Evolutionary conservation across 2,113 vertebrate genomes (phyloP), one percentile per base, ranked within the genome.

Genomic region (Perognathus longimembris): DNA sequence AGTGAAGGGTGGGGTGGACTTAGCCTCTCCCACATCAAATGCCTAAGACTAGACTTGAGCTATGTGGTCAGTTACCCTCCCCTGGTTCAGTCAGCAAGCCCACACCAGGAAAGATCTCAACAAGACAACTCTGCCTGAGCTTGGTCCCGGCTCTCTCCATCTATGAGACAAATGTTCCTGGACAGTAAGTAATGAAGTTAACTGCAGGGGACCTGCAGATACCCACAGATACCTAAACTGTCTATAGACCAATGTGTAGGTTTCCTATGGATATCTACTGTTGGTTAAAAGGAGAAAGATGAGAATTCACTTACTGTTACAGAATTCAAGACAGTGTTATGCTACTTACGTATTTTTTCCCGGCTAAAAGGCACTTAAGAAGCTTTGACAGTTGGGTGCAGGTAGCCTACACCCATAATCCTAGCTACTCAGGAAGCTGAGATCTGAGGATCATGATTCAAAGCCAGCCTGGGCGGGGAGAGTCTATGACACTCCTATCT

Each of bases 331-430:
- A 90, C 2, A 71, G 26, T 30, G 76, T 94, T 79, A 73, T 83
- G 38, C n/a, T 28, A 42, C 50, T 71, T 78, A 77, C 12, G 34
- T 82, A 57, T 57, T 93, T 90, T 90, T 69, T 80, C n/a, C n/a
- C n/a, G n/a, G n/a, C n/a, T n/a, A n/a, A n/a, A n/a, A 90, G 20
- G 34, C 15, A 85, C 73, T 84, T 66, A 90, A 80, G 94, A 79
- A 74, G 32, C 50, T 66, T 42, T 79, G 63, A 73, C 22, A 74
- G 50, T 14, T 54, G 50, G 15, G 50, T 3, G 50, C 10, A 14
- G 50, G 10, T 54, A 15, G 50, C 15, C 17, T 54, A 15, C 14
- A 14, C 50, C 50, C 17, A 54, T 54, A 54, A 54, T 54, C 50
- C 50, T 54, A 54, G 15, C 50, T 54, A 17, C 50, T 54, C 50